phyloP scores from a whole-genome alignment of 2,888 invertebrate genomes.

The Andrena fulva region DNA sequence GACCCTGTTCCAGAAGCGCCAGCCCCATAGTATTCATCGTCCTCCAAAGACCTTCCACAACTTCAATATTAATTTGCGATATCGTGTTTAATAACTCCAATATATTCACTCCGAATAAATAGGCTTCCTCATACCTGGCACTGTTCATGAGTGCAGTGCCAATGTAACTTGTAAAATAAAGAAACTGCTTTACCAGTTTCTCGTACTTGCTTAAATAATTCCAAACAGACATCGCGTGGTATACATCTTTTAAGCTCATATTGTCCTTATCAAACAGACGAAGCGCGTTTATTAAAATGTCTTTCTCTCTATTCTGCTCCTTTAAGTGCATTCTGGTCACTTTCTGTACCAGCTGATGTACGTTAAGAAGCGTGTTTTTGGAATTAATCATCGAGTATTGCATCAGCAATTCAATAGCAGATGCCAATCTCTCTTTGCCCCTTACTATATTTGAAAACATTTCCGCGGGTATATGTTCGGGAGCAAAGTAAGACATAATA shows the following conservation, averaged over 20 bases:
- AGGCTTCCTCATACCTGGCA: neutral
- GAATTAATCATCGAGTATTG: neutral
- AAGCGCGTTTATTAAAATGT: neutral
- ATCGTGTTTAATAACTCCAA: neutral
- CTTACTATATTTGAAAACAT: neutral
- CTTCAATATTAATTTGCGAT: neutral
- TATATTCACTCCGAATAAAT: neutral
- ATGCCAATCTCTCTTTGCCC: neutral
- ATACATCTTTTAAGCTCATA: neutral
- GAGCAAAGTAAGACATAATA: neutral
- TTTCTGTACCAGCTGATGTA: neutral
- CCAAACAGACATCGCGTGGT: neutral
- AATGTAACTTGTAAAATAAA: neutral
- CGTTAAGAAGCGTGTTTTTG: neutral
- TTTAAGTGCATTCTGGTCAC: neutral
- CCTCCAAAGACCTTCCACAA: neutral
- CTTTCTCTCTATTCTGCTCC: neutral
- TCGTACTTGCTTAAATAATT: neutral
- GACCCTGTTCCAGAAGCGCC: neutral
- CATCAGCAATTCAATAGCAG: neutral
- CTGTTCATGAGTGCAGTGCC: neutral
- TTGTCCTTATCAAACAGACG: no score
- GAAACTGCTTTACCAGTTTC: neutral
- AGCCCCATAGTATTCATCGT: slow-evolving; percentile 1
- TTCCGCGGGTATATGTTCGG: neutral